phyloP scores from a whole-genome alignment of 2,797 vertebrate genomes.

The Dicrostonyx torquatus region DNA sequence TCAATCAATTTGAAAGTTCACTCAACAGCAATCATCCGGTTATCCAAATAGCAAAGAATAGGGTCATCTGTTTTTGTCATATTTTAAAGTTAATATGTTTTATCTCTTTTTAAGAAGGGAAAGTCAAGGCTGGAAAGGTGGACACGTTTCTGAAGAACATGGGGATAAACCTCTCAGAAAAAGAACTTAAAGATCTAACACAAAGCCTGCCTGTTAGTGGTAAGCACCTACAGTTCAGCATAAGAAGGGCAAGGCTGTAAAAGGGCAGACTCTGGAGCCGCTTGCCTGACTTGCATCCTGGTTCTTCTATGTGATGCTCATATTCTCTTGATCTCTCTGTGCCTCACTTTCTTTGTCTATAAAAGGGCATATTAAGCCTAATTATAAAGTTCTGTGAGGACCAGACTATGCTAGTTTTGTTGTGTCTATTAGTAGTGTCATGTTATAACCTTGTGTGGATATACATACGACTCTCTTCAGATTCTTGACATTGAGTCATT shows the following conservation, averaged over 20 bases:
- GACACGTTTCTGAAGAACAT: slow-evolving; percentile 14
- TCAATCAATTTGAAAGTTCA: background rate
- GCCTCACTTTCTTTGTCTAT: background rate
- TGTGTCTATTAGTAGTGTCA: background rate
- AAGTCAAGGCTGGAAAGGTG: slow-evolving; percentile 43
- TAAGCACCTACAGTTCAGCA: slow-evolving; percentile 29
- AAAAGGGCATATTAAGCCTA: background rate
- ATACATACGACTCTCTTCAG: background rate
- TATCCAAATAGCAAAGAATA: background rate
- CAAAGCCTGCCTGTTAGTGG: background rate
- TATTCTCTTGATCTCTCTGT: background rate
- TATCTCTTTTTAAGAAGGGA: slow-evolving; percentile 52
- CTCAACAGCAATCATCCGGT: background rate
- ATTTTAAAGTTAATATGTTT: background rate
- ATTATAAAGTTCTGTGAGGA: background rate
- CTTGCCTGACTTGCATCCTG: background rate
- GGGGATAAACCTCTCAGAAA: slow-evolving; percentile 45
- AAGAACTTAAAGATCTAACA: slow-evolving; percentile 44
- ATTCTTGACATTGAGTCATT: background rate
- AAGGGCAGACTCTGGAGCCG: background rate
- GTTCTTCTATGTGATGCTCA: background rate
- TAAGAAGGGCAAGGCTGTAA: background rate
- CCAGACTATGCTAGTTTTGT: background rate
- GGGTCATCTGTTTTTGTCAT: background rate
- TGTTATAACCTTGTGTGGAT: background rate